A percentile compares a stretch with the other conserved stretches of the same genome.
These are phyloP conservation scores for Apolygus lucorum DNA, from an alignment of 1,140 invertebrate species.

Conservation along the genomic window DNA sequence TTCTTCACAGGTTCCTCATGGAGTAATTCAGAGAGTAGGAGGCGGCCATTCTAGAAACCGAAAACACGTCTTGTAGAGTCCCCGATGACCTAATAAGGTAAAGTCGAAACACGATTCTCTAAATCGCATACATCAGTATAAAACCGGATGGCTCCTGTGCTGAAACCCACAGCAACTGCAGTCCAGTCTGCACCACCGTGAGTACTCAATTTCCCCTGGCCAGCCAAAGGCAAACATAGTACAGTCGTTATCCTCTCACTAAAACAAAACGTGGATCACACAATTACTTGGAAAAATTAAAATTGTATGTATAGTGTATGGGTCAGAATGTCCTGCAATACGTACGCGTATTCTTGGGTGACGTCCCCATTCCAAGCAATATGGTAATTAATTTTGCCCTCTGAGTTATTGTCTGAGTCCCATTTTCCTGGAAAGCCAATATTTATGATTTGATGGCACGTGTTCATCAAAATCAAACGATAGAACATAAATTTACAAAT, in stretches of 20 bases:
- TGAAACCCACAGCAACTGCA: slow-evolving; percentile 78
- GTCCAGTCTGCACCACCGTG: slow-evolving; percentile 82
- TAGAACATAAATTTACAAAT: neutral
- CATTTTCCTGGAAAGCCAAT: slow-evolving; percentile 42
- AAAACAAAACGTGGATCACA: too few species aligned
- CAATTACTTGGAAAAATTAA: neutral
- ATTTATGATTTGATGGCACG: neutral
- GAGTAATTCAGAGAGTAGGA: slow-evolving; percentile 73
- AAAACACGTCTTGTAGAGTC: too few species aligned
- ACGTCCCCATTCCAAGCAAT: slow-evolving; percentile 42
- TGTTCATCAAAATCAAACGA: neutral
- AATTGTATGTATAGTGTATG: too few species aligned
- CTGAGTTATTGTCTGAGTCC: slow-evolving; percentile 43
- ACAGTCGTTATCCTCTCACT: slow-evolving; percentile 50
- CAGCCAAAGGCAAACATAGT: slow-evolving; percentile 52
- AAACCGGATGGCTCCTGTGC: slow-evolving; percentile 73
- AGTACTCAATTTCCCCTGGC: slow-evolving; percentile 56
- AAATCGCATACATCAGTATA: slow-evolving; percentile 64
- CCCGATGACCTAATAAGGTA: too few species aligned
- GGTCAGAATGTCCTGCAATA: too few species aligned
- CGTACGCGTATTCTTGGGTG: slow-evolving; percentile 40
- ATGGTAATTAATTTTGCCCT: slow-evolving; percentile 44
- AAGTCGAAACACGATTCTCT: too few species aligned
- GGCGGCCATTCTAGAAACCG: slow-evolving; percentile 68
- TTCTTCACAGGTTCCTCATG: slow-evolving; percentile 70